Base-by-base conservation (phyloP, 2,888 invertebrate species). In the Dryococelus australis region DNA sequence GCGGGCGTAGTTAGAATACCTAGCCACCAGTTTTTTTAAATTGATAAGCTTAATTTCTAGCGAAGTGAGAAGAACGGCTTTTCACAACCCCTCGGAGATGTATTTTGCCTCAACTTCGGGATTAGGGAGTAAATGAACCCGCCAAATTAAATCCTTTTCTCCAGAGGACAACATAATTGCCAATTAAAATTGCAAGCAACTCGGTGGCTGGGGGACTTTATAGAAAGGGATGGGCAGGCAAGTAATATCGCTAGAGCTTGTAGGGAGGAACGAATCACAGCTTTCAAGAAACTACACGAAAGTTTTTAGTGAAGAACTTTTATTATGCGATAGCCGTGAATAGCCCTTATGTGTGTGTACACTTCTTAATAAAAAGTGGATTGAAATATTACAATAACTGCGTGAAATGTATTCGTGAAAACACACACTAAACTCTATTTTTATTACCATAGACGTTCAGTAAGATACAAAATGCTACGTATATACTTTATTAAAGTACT, bases 161-260 rank as follows among this genome's bases (percentile, higher is more conserved):
- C 65, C 65, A 65, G 65, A 65, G 65, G 65, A 65, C 65, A 65
- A n/a, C 65, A n/a, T 65, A 65, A 65, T 65, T 65, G 65, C 65
- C n/a, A 65, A 65, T 65, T 65, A 65, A 65, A 65, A 65, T 65
- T 65, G 65, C 65, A 65, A 65, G 65, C 24, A 8, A n/a, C 65
- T 65, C 65, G 65, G 65, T 24, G 65, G 16, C 6, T 16, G 65
- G n/a, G 65, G 65, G 65, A 65, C 65, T 65, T 65, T 65, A 0
- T 65, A 65, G 65, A 16, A 65, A n/a, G 65, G 8, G 65, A 20
- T 9, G 20, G 65, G 20, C 20, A 65, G 65, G 20, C 20, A 65
- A 65, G 65, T 65, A 65, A n/a, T 65, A 65, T 65, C 2, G 65
- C 24, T n/a, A 24, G n/a, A 65, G 65, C 2, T 16, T 8, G 65